Conservation (phyloP, 2,797 vertebrate species). For the Trichosurus vulpecula region DNA sequence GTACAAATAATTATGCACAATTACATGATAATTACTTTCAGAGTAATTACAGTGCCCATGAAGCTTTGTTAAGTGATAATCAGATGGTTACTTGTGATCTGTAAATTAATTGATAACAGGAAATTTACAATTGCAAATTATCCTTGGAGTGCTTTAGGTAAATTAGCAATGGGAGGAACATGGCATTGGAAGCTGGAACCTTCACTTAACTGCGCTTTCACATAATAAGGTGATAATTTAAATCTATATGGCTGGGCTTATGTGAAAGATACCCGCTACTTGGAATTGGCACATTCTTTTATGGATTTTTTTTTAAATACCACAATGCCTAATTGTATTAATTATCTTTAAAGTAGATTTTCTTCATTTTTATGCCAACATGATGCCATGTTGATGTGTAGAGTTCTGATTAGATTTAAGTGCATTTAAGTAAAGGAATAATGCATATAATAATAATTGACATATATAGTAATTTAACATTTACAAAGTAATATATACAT, state of each 20-base stretch:
- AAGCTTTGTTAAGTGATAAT: slow-evolving; percentile 77
- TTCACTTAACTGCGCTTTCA: slow-evolving; percentile 37
- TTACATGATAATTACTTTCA: slow-evolving; percentile 83
- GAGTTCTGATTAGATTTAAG: slow-evolving; percentile 28
- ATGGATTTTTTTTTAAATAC: background rate
- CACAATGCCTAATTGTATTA: slow-evolving; percentile 16
- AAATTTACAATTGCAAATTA: slow-evolving; percentile 78
- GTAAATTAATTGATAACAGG: slow-evolving; percentile 84
- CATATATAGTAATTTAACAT: background rate
- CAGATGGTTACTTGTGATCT: slow-evolving; percentile 80
- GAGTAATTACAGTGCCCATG: slow-evolving; percentile 75
- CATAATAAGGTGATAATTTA: background rate
- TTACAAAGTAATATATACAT: background rate
- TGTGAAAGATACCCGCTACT: background rate
- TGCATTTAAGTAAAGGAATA: background rate
- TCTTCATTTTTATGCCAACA: slow-evolving; percentile 4
- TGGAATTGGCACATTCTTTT: background rate
- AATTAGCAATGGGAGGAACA: slow-evolving; percentile 23
- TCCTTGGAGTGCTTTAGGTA: slow-evolving; percentile 46
- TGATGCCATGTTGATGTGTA: no score
- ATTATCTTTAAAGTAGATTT: background rate
- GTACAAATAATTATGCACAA: slow-evolving; percentile 80
- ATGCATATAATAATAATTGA: background rate
- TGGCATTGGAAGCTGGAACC: background rate
- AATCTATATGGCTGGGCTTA: background rate